Evolutionary conservation across 2,797 vertebrate species (phyloP), one percentile per base, ranked within the genome.

Genomic region (Coilia nasus): DNA sequence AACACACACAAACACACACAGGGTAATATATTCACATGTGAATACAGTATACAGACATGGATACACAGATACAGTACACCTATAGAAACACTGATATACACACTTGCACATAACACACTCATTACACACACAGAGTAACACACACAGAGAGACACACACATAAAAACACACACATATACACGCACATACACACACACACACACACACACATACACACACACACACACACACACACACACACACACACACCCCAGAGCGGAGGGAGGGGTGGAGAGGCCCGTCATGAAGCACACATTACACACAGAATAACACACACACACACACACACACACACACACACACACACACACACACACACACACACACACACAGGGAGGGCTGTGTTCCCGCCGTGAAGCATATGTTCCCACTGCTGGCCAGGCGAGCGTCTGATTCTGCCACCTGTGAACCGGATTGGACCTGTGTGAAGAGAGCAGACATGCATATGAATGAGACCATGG

Each of bases 401-500:
- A 89, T 89, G 86, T 84, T 89, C 83, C 81, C 78, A 86, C 84
- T 88, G 87, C 87, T 87, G 84, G 86, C 87, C 87, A 88, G 46
- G 86, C 78, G 64, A 44, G 83, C 88, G 82, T 88, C 62, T 75
- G 83, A 75, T 86, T 87, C 64, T 67, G 71, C 81, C 84, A 78
- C 85, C 60, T 86, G 59, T 86, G 86, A 88, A 83, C 84, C 84
- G 86, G 89, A 89, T 87, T 90, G 88, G 71, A 89, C 82, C 85
- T 64, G 56, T 86, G 81, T 89, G 88, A 86, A 89, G 87, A 87
- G 87, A 88, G 82, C 83, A 83, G 17, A 82, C 81, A 75, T 84
- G 88, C 86, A 90, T 90, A 85, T 90, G 87, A 89, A 89, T 90
- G 85, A 87, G 84, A 82, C 64, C 60, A 81, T 64, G 81, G 85